Conservation (phyloP, 2,797 vertebrate species). For the Eulemur albifrons region DNA sequence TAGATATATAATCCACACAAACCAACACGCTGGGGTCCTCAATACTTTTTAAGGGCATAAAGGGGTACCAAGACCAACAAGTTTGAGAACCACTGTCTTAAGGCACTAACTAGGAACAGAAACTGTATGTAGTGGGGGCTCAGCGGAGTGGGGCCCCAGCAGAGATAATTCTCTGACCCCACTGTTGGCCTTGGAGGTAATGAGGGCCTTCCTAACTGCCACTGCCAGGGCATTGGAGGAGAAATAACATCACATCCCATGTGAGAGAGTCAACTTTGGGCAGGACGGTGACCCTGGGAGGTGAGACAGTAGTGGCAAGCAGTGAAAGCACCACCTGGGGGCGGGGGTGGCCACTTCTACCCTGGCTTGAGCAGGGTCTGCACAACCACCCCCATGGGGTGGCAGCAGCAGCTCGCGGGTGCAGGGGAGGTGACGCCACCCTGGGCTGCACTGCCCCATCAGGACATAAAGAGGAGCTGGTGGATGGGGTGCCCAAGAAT, state of each 20-base stretch:
- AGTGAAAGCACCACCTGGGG: not conserved
- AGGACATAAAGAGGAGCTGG: not conserved
- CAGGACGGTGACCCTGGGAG: not conserved
- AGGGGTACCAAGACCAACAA: not conserved
- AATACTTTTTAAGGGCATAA: not conserved
- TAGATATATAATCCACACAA: not conserved
- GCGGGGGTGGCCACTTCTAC: not conserved
- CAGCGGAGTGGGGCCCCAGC: not conserved
- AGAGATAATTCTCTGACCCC: not conserved
- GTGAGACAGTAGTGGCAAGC: not conserved
- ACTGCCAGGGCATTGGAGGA: not conserved
- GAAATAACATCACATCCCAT: not conserved
- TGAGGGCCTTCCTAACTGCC: not conserved
- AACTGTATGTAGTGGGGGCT: not conserved
- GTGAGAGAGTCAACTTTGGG: not conserved
- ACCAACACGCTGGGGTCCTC: not conserved
- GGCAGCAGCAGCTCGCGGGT: not conserved
- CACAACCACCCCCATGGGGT: not conserved
- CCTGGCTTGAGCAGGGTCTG: not conserved
- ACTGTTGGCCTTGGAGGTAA: not conserved
- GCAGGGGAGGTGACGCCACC: not conserved
- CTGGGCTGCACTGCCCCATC: not conserved
- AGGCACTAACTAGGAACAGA: not conserved
- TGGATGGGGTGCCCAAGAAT: slow-evolving; percentile 53
- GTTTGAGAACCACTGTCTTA: not conserved